A percentile compares a stretch with the other conserved stretches of the same genome.
These are phyloP conservation scores for Biston betularia DNA, from an alignment of 2,888 invertebrate species.

Conservation along the genomic window DNA sequence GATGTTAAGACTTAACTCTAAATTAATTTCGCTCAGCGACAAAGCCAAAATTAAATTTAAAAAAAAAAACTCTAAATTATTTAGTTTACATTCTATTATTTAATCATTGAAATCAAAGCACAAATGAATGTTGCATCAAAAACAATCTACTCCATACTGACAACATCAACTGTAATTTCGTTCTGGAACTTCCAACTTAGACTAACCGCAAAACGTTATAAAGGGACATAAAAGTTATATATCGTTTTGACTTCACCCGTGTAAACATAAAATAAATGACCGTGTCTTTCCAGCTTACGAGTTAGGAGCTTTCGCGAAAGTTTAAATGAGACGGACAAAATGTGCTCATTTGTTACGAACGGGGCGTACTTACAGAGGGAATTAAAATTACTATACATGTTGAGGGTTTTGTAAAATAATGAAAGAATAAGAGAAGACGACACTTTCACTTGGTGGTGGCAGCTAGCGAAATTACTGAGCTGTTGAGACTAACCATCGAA, in stretches of 20 bases:
- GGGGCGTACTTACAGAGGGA: background rate
- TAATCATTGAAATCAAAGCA: no score
- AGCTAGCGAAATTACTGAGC: no score
- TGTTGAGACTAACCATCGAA: no score
- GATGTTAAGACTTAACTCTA: no score
- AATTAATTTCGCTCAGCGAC: no score
- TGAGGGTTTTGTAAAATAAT: background rate
- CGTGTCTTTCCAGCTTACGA: constrained; percentile 21
- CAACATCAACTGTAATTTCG: background rate
- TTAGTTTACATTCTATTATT: no score
- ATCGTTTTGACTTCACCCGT: constrained; percentile 10
- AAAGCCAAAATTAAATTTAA: no score
- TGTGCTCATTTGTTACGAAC: constrained; percentile 9
- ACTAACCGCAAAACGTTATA: constrained; percentile 11
- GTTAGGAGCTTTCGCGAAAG: constrained; percentile 13
- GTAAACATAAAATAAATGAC: constrained; percentile 17
- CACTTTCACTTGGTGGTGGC: no score
- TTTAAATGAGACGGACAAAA: constrained; percentile 17
- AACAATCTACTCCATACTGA: no score
- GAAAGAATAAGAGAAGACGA: background rate
- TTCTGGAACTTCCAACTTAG: constrained; percentile 1
- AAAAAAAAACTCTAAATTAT: no score
- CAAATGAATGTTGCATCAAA: no score
- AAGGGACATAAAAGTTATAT: constrained; percentile 13
- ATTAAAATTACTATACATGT: constrained; percentile 5